Evolutionary conservation across 2,888 invertebrate species (phyloP).

Genomic region (Volucella inflata): DNA sequence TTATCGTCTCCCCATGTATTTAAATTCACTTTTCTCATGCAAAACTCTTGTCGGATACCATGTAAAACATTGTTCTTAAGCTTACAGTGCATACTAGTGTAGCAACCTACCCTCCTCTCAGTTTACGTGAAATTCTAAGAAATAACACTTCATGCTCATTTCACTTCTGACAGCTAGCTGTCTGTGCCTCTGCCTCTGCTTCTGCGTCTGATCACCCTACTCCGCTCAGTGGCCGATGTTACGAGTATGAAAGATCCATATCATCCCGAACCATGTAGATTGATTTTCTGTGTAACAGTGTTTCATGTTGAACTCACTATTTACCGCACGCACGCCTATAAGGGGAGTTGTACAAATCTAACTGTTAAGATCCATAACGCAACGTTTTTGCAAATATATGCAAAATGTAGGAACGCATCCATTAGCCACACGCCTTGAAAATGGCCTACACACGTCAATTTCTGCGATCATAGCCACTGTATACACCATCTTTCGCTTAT

Average conservation of each 20-base stretch:
- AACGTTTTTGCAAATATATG: constrained; percentile 51
- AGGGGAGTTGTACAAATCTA: constrained; percentile 24
- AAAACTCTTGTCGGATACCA: too few species aligned
- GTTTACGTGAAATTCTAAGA: too few species aligned
- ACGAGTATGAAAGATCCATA: constrained; percentile 57
- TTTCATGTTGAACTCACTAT: constrained; percentile 60
- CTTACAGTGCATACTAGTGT: too few species aligned
- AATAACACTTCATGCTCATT: too few species aligned
- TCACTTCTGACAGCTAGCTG: too few species aligned
- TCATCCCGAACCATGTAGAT: constrained; percentile 63
- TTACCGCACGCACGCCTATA: constrained; percentile 61
- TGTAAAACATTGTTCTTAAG: too few species aligned
- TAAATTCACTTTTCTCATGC: too few species aligned
- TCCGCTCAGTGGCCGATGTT: constrained; percentile 13
- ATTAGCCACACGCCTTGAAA: constrained; percentile 55
- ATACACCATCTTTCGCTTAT: constrained; percentile 2
- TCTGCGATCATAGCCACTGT: constrained; percentile 20
- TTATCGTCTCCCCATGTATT: too few species aligned
- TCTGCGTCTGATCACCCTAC: too few species aligned
- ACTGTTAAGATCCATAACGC: constrained; percentile 56
- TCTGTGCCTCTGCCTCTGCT: too few species aligned
- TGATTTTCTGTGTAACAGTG: constrained; percentile 54
- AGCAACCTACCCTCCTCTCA: too few species aligned
- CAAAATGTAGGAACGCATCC: constrained; percentile 63
- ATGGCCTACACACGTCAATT: constrained; percentile 47